These are phyloP conservation scores for Drosophila sechellia DNA, from an alignment of 1,140 invertebrate species.

Conservation along the genomic window DNA sequence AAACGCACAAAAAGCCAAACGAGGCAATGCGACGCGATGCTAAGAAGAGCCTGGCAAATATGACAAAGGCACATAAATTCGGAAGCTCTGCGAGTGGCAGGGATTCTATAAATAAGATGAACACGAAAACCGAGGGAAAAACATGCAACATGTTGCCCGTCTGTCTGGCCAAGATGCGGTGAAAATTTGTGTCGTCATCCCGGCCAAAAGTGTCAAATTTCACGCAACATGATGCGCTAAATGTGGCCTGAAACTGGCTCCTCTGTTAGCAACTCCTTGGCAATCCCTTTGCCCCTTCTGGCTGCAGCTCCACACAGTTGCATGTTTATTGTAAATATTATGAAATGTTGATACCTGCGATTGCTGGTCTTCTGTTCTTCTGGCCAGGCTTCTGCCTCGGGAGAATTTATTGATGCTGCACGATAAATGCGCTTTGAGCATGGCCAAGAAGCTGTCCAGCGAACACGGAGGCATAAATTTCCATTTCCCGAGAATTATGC, in stretches of 20 bases:
- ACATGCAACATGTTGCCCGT: slow-evolving; percentile 64
- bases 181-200: slow-evolving; percentile 74
- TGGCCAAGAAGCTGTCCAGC: slow-evolving; percentile 41
- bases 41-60: slow-evolving; percentile 65
- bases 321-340: slow-evolving; percentile 84
- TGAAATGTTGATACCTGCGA: slow-evolving; percentile 81
- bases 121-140: slow-evolving; percentile 45
- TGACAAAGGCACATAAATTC: slow-evolving; percentile 82
- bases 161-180: slow-evolving; percentile 59
- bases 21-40: slow-evolving; percentile 1
- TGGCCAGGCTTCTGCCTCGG: slow-evolving; percentile 29
- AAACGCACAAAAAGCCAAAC: slow-evolving; percentile 14
- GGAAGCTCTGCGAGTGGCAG: slow-evolving; percentile 57
- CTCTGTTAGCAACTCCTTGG: slow-evolving; percentile 17
- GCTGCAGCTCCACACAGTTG: slow-evolving; percentile 59
- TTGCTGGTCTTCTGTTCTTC: slow-evolving; percentile 43
- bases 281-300: slow-evolving; percentile 8
- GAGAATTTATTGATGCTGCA: slow-evolving; percentile 78
- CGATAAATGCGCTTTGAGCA: slow-evolving; percentile 77
- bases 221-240: slow-evolving; percentile 82
- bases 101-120: slow-evolving; percentile 39
- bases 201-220: slow-evolving; percentile 78
- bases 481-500: slow-evolving; percentile 75
- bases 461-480: slow-evolving; percentile 70
- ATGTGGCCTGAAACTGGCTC: slow-evolving; percentile 70